These are phyloP conservation scores for Morpho helenor DNA, from an alignment of 2,888 invertebrate genomes.

Conservation along the genomic window DNA sequence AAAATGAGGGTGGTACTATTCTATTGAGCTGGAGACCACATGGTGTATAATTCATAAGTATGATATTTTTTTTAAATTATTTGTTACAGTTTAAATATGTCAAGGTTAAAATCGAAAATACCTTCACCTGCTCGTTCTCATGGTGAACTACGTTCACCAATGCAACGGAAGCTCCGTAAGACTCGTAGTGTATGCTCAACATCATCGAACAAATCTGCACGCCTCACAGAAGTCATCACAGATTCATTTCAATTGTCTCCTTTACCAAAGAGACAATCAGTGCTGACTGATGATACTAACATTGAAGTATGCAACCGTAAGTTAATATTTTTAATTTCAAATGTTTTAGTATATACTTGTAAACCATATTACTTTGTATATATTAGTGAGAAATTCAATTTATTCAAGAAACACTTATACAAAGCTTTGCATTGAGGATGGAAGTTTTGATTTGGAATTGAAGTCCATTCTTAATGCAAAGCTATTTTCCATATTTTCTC, in stretches of 20 bases:
- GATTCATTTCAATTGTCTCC: conserved; percentile 52
- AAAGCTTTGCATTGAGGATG: no score
- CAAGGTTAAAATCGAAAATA: conserved; percentile 40
- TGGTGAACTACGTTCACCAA: conserved; percentile 38
- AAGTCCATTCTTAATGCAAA: no score
- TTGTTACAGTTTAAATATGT: conserved; percentile 33
- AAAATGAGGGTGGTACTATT: no score
- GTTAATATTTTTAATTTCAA: conserved; percentile 31
- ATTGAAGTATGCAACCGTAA: conserved; percentile 60
- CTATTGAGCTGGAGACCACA: no score
- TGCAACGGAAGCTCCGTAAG: conserved; percentile 36
- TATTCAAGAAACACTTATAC: no score
- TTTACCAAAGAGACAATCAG: conserved; percentile 41
- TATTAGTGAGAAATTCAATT: no score
- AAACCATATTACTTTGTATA: no score
- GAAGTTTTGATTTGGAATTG: no score
- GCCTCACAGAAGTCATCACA: conserved; percentile 44
- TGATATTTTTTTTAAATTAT: neutral
- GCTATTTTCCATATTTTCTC: no score
- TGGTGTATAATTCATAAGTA: no score
- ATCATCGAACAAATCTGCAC: conserved; percentile 42
- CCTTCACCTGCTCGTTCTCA: conserved; percentile 58
- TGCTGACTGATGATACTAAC: conserved; percentile 56
- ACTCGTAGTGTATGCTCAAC: conserved; percentile 54
- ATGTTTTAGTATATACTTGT: no score